Conservation (phyloP, 2,888 invertebrate genomes). For the Drosophila pseudotakahashii region DNA sequence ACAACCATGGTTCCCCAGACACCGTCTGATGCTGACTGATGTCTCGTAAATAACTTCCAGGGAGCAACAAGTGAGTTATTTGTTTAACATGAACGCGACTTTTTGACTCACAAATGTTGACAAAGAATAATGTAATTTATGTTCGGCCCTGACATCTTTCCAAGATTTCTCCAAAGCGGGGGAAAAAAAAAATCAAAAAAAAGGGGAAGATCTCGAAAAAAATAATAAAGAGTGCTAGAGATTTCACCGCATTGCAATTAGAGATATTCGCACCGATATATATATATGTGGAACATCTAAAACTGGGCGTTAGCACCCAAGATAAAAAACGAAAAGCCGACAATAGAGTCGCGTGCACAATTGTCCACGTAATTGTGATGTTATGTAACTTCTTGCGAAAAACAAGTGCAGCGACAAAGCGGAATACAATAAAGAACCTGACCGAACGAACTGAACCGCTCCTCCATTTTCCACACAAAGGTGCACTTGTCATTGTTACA, state of each 20-base stretch:
- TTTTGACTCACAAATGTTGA: conserved; percentile 80
- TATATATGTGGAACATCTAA: not conserved
- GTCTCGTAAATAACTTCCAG: conserved; percentile 74
- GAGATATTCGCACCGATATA: conserved; percentile 54
- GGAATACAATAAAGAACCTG: not conserved
- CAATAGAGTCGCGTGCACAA: conserved; percentile 41
- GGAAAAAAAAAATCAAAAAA: not conserved
- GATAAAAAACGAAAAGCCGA: conserved; percentile 28
- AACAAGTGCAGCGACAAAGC: conserved; percentile 32
- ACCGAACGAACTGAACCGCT: not conserved
- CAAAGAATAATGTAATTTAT: conserved; percentile 80
- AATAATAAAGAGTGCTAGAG: conserved; percentile 6
- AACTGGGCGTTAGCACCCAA: conserved; percentile 19
- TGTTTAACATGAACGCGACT: conserved; percentile 76
- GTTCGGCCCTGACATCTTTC: conserved; percentile 58
- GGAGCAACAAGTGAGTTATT: conserved; percentile 71
- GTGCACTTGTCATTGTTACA: conserved; percentile 46
- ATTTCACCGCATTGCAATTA: conserved; percentile 49
- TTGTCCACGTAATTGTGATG: conserved; percentile 32
- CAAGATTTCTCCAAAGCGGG: conserved; percentile 29
- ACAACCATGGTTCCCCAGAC: conserved; percentile 41
- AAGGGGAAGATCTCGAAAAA: not conserved
- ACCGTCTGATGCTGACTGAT: conserved; percentile 65
- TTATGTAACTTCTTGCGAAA: conserved; percentile 45
- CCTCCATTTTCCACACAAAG: conserved; percentile 18